Conservation (phyloP, 2,113 vertebrate species). For the Cebidichthys violaceus region DNA sequence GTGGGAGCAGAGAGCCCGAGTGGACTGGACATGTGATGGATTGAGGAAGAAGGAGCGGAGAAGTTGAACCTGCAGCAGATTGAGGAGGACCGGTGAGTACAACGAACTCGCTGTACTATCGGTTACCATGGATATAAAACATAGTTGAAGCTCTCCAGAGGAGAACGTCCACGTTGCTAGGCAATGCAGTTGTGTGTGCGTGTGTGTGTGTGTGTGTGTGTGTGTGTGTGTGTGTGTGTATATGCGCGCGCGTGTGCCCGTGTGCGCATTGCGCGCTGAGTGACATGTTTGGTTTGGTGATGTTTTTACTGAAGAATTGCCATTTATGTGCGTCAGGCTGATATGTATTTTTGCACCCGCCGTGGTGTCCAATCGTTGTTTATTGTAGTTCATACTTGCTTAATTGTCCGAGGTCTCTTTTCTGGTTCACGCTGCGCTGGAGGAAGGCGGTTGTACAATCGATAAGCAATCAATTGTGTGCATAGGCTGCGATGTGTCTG, state of each 20-base stretch:
- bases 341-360: background rate
- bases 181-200: background rate
- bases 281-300: background rate
- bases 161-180: background rate
- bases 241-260: too few species aligned
- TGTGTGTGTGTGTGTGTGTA: background rate
- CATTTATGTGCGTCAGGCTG: background rate
- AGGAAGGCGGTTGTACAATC: background rate
- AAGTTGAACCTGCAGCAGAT: background rate
- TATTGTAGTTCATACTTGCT: background rate
- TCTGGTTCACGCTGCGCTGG: background rate
- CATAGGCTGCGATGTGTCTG: background rate
- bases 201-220: background rate
- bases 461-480: background rate
- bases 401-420: background rate
- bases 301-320: background rate
- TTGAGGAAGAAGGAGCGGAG: background rate
- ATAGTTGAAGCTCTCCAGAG: background rate
- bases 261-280: background rate
- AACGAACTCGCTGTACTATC: background rate
- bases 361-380: background rate
- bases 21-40: background rate
- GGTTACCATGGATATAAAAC: background rate
- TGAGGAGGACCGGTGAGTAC: background rate
- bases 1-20: background rate